phyloP scores from a whole-genome alignment of 1,140 invertebrate species.

The Anthonomus grandis region DNA sequence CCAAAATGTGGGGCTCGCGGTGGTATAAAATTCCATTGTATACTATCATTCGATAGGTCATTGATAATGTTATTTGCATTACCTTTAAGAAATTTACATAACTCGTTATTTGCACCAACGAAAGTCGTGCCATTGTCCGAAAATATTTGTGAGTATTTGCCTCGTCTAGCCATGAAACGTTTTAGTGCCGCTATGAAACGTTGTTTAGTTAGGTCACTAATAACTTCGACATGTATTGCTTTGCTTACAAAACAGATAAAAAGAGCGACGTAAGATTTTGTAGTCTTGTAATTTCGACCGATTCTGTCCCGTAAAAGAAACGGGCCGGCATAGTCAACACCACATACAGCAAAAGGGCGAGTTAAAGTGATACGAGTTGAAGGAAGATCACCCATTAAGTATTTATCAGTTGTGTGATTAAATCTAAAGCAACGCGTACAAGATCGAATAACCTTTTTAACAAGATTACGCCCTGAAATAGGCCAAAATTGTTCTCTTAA shows the following conservation, averaged over 20 bases:
- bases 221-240: conserved; percentile 43
- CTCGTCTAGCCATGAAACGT: conserved; percentile 37
- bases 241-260: conserved; percentile 28
- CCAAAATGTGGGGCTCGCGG: conserved; percentile 48
- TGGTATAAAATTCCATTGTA: conserved; percentile 15
- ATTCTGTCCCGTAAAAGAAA: conserved; percentile 34
- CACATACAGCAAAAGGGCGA: too few relatives aligned
- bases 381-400: conserved; percentile 36
- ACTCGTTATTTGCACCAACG: conserved; percentile 27
- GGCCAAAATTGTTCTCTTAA: conserved; percentile 37
- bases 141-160: conserved; percentile 28
- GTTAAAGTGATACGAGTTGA: too few relatives aligned
- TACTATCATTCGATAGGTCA: conserved; percentile 12
- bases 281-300: conserved; percentile 29
- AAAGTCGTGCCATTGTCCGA: conserved; percentile 41
- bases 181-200: conserved; percentile 35
- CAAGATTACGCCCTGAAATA: conserved; percentile 12
- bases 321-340: conserved; percentile 44
- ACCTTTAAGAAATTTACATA: conserved; percentile 47
- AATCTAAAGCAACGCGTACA: conserved; percentile 31
- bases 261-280: conserved; percentile 34
- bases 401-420: conserved; percentile 9
- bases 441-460: conserved; percentile 5
- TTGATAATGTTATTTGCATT: conserved; percentile 6
- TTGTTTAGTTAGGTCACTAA: conserved; percentile 33